These are phyloP conservation scores for Zeugodacus cucurbitae DNA, from an alignment of 1,140 invertebrate species.

Conservation along the genomic window DNA sequence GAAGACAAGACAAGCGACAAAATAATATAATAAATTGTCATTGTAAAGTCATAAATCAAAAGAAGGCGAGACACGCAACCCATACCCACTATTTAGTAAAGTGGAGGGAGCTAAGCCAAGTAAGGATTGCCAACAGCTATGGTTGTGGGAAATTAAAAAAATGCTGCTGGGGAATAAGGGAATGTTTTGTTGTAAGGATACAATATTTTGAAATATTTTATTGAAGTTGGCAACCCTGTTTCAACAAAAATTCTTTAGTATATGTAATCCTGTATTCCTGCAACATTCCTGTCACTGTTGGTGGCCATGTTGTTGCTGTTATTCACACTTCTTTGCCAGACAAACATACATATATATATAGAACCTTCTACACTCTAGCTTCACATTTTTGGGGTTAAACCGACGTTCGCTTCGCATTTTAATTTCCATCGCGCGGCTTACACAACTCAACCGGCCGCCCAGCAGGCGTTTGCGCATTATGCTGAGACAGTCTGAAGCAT, in stretches of 20 bases:
- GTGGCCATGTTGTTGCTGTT: background rate
- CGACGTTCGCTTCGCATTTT: background rate
- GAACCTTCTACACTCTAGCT: background rate
- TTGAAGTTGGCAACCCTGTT: no score
- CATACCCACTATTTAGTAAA: background rate
- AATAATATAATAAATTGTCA: slow-evolving; percentile 40
- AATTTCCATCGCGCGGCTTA: background rate
- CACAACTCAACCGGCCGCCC: background rate
- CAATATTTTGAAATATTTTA: background rate
- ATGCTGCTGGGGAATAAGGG: background rate
- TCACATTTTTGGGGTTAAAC: background rate
- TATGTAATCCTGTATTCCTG: background rate
- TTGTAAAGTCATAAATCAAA: slow-evolving; percentile 36
- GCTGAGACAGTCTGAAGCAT: background rate
- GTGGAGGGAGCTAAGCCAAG: background rate
- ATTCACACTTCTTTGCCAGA: background rate
- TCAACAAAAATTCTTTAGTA: no score
- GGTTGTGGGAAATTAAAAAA: background rate
- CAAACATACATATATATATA: background rate
- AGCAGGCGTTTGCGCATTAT: background rate
- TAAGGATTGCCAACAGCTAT: background rate
- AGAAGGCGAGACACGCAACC: background rate
- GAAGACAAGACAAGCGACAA: slow-evolving; percentile 36
- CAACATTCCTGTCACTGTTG: background rate
- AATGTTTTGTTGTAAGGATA: background rate